Percentiles rank a stretch among this genome's conserved stretches.
phyloP scores from a whole-genome alignment of 2,113 vertebrate genomes.

The Butorides virescens region DNA sequence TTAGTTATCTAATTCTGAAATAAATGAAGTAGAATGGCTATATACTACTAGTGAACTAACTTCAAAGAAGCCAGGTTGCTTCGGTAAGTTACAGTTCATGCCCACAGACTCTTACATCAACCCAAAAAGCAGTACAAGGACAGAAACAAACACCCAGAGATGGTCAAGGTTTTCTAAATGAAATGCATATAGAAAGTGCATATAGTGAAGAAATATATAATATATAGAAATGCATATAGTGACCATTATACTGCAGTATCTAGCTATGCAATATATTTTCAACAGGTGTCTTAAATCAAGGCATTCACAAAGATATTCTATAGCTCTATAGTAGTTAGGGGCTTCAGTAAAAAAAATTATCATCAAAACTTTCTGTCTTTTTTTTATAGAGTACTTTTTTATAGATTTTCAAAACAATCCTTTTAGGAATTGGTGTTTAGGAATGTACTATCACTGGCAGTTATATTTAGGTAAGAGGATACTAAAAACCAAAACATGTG shows the following conservation, averaged over 20 bases:
- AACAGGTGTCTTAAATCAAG: neutral
- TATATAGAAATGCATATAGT: neutral
- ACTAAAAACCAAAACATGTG: neutral
- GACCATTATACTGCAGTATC: neutral
- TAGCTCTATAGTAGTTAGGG: neutral
- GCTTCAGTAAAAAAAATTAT: neutral
- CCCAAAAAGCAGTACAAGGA: neutral
- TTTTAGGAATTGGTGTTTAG: neutral
- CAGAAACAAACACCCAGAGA: neutral
- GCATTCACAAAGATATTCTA: neutral
- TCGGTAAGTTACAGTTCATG: neutral
- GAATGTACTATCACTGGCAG: neutral
- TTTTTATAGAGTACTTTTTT: neutral
- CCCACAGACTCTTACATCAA: neutral
- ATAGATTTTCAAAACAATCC: neutral
- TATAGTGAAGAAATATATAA: too few relatives aligned
- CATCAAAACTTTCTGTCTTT: neutral
- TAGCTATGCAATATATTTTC: neutral
- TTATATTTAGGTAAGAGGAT: neutral
- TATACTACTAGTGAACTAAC: neutral
- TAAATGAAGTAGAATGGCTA: neutral
- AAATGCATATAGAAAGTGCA: too few relatives aligned
- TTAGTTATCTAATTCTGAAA: neutral
- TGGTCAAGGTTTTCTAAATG: neutral
- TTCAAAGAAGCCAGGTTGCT: neutral